Conservation (phyloP, 2,888 invertebrate species). For the Eilema griseolum region DNA sequence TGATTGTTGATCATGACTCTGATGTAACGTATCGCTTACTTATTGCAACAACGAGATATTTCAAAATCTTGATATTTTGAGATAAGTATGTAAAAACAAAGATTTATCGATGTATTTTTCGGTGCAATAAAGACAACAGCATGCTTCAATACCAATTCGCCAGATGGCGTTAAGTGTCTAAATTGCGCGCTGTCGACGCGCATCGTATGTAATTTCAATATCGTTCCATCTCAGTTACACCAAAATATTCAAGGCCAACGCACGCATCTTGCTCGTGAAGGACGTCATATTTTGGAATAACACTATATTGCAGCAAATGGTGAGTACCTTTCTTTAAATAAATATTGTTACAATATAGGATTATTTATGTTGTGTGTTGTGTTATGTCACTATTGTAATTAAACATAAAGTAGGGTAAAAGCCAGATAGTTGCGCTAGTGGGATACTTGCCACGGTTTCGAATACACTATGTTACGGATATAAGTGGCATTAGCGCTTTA, state of each 20-base stretch:
- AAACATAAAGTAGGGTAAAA: slow-evolving; percentile 11
- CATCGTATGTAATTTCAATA: slow-evolving; percentile 8
- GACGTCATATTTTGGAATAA: slow-evolving; percentile 13
- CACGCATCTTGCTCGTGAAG: slow-evolving; percentile 11
- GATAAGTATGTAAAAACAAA: slow-evolving; percentile 7
- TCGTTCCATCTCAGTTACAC: slow-evolving; percentile 15
- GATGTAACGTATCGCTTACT: slow-evolving; percentile 12
- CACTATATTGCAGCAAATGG: slow-evolving; percentile 10
- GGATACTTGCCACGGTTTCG: no score
- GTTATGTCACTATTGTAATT: slow-evolving; percentile 11
- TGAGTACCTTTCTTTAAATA: not conserved
- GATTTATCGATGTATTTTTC: no score
- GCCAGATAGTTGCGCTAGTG: no score
- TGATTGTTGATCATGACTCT: no score
- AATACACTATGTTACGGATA: no score
- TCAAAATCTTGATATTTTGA: slow-evolving; percentile 10
- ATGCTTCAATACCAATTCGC: no score
- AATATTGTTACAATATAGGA: slow-evolving; percentile 11
- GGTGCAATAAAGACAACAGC: no score
- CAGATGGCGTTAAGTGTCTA: no score
- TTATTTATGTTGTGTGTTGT: no score
- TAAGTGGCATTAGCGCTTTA: no score
- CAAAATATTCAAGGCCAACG: slow-evolving; percentile 14
- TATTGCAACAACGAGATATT: slow-evolving; percentile 9
- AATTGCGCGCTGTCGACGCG: no score